Conservation (phyloP, 1,140 invertebrate genomes). For the Sitophilus oryzae region DNA sequence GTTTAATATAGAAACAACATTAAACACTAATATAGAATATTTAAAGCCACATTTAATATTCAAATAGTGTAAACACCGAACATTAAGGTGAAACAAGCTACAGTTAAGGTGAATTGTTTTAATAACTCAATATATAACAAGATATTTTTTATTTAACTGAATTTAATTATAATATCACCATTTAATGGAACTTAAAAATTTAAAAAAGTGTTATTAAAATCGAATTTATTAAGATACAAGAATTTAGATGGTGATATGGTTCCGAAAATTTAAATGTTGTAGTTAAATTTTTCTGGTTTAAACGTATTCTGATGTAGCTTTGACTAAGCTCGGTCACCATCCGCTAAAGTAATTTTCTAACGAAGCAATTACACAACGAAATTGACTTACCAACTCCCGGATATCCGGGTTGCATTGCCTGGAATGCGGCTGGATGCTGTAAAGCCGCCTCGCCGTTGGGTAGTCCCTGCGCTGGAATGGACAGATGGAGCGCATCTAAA, state of each 20-base stretch:
- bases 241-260: too few relatives aligned
- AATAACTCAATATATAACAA: not conserved
- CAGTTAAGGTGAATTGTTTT: slow-evolving; percentile 13
- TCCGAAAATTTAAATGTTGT: too few relatives aligned
- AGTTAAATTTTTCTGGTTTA: not conserved
- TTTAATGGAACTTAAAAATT: too few relatives aligned
- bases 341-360: not conserved
- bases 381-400: slow-evolving; percentile 79
- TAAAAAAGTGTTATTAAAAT: too few relatives aligned
- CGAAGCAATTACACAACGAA: not conserved
- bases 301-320: not conserved
- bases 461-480: slow-evolving; percentile 81
- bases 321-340: not conserved
- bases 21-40: not conserved
- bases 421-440: slow-evolving; percentile 72
- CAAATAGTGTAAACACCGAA: slow-evolving; percentile 26
- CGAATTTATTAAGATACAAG: too few relatives aligned
- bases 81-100: slow-evolving; percentile 31
- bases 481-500: slow-evolving; percentile 60
- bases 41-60: slow-evolving; percentile 22
- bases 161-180: too few relatives aligned
- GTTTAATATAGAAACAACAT: slow-evolving; percentile 1
- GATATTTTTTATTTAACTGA: not conserved
- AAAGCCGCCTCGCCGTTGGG: slow-evolving; percentile 83
- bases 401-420: slow-evolving; percentile 79